Evolutionary conservation across 2,888 invertebrate genomes (phyloP), one percentile per base, ranked within the genome.

Genomic region (Cheilosia pagana): DNA sequence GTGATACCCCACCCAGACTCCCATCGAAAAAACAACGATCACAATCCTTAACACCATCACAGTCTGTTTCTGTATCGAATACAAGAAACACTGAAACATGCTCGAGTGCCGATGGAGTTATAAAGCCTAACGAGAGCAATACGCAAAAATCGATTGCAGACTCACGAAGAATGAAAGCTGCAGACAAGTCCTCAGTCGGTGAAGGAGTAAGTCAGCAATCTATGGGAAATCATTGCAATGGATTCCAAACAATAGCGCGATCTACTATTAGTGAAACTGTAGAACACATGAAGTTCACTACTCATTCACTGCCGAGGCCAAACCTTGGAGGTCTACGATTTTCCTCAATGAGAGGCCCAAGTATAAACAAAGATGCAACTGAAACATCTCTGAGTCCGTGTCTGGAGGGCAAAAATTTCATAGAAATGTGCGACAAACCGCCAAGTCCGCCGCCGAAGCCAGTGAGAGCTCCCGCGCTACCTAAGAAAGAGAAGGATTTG

Each of bases 11-110:
- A 19, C 94, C 93, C 4, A 90, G 92, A 79, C 87, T 93, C 81
- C 93, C 93, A 10, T 92, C 93, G 41, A 93, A 95, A 89, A 95
- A 95, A 89, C 96, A 96, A 90, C 93, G 96, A 78, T 96, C 96
- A n/a, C 95, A 96, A 89, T 96, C 96, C 0, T 91, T 96, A 39
- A 96, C 96, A 0, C 96, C 96, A 0, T 92, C 92, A 1, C 94
- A 94, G 86, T 90, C 90, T 0, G 89, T 89, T 76, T 88, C 89
- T 16, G 90, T 90, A 6, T 88, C 89, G 59, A 89, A 89, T 68
- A 87, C 89, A 2, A 89, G 88, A 63, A 88, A 87, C 86, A 68
- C 91, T 72, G 95, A 95, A 25, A 94, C 94, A 89, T 95, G 95
- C 87, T 95, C 94, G 50, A 95, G 95, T 89, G 95, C 94, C 2